Base-by-base conservation (phyloP, 2,888 invertebrate genomes). In the Napeogenes inachia region DNA sequence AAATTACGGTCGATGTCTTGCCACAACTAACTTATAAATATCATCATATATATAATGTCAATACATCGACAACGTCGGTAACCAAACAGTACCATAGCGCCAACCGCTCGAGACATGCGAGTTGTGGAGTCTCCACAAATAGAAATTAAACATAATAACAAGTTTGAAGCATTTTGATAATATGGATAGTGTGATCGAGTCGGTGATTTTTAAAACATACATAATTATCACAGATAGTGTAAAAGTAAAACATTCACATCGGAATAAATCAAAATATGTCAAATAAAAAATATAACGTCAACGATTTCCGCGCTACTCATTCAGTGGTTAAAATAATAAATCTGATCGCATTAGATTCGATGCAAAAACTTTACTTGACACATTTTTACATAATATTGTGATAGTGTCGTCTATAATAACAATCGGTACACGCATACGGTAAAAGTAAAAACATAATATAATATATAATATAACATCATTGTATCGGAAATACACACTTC, bases 151-250 rank as follows among this genome's bases (percentile, higher is more conserved):
- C n/a, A n/a, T n/a, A 13, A 57, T 60, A 58, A 55, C 13, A 45
- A 13, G 13, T 33, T 53, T 56, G 42, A 61, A 66, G 58, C 64
- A 68, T 65, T 62, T 57, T 33, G 55, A 50, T 50, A 50, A 50
- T 47, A 13, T 13, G n/a, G 47, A 6, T 35, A 2, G 47, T 62
- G 59, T 56, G 62, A 67, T 60, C 61, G 61, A 53, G 62, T 53
- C 57, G 59, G 66, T 68, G 63, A 64, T 66, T 66, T 65, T 68
- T 69, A 69, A 78, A 79, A 84, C 42, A 83, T 84, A 79, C 82
- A 85, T 82, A 87, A 84, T 83, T 87, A 88, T 88, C 88, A 89
- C 88, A 89, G 88, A 86, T 83, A 87, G 87, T 78, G 77, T 84
- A 82, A 85, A 86, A 85, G 84, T 85, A 84, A 85, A 83, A 79